Evolutionary conservation across 2,888 invertebrate species (phyloP), one percentile per base, ranked within the genome.

Genomic region (Meiosimyza platycephala): DNA sequence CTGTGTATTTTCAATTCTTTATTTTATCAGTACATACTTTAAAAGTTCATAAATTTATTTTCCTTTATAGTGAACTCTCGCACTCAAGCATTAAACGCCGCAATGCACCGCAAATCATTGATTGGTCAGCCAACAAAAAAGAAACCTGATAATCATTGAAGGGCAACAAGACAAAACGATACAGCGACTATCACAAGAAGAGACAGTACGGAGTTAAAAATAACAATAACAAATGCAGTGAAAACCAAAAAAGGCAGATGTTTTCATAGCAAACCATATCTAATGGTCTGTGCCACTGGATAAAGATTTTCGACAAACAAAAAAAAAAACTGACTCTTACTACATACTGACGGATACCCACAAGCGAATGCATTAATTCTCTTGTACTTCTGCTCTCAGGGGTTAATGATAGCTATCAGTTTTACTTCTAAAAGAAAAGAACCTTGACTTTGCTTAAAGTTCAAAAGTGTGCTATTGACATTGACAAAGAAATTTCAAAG

Each of bases 281-380:
- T 84, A 85, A 84, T 84, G 84, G 84, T 83, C 84, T 84, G 85
- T 85, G 84, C 84, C 84, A 84, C 84, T 80, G 84, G 78, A 77
- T 71, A 65, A 77, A 76, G 74, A 74, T 66, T 72, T 64, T 71
- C 51, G 40, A 2, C 5, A 40, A 40, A 40, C 40, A 6, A 40
- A 40, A 40, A n/a, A 6, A 40, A 40, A 40, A 9, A 40, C 54
- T 71, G 33, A 48, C 51, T 47, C 76, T 67, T 66, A 71, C 15
- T 18, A 18, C 33, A 40, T 9, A 40, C 9, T 40, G 40, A 40
- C 4, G 40, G 40, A 6, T 9, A 9, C 9, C 9, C 9, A 40
- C 9, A 9, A 55, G 33, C 5, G 12, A 55, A 52, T 13, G 28
- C 28, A 59, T 16, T 28, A 5, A 51, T 13, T 15, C 12, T 54